Evolutionary conservation across 2,113 vertebrate genomes (phyloP), one percentile per base, ranked within the genome.

Genomic region (Potamarius usumacintae): DNA sequence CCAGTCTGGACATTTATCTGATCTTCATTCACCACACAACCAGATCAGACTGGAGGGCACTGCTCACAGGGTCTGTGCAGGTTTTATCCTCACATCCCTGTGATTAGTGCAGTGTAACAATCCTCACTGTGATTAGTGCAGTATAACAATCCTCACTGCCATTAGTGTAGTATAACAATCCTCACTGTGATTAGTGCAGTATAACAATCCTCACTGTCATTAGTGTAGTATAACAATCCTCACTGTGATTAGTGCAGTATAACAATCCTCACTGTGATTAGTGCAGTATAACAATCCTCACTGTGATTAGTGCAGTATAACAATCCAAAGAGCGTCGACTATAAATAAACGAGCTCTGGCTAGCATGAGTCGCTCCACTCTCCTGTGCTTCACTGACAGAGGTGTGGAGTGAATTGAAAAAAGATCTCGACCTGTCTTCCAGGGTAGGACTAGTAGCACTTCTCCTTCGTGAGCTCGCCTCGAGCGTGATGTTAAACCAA

Each of bases 401-500:
- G 60, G 1, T 18, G 55, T 6, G 62, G 65, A 58, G 82, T 42
- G 62, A 85, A 82, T 72, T 34, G 11, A 78, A 78, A 63, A 85
- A 85, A 76, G 52, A 14, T 14, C 17, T 48, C n/a, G 7, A 58
- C 60, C 74, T 34, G 65, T 60, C 76, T 78, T 72, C 30, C 58
- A 81, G 83, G 72, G 77, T 72, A 34, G 27, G 15, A 79, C 87
- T 84, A 82, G 89, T 87, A 90, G 89, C 87, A 90, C 89, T 90
- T 90, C 89, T 90, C 77, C 87, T 89, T 89, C 30, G 14, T 20
- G 74, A 79, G 87, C 63, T 48, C 78, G 58, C 12, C 79, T n/a
- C 63, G 69, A 85, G 72, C 83, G 30, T 53, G 62, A 63, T 34
- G 76, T 67, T 65, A 84, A 81, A 30, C 85, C 80, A 88, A 69